Evolutionary conservation across 2,797 vertebrate species (phyloP).

Genomic region (Morelia viridis): DNA sequence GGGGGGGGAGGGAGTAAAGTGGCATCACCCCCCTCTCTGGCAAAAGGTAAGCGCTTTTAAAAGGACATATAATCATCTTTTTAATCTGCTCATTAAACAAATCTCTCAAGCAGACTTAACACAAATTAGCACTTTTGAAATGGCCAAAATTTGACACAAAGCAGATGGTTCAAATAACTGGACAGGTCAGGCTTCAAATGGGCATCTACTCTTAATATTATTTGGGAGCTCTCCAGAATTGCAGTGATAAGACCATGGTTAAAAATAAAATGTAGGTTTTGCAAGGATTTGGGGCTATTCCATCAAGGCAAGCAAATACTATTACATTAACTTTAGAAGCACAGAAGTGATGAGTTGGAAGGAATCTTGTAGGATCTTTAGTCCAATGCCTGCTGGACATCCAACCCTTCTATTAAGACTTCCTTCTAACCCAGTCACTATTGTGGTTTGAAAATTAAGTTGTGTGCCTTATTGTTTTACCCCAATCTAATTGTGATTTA

Average conservation of each 20-base stretch:
- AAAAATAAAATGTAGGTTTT: background rate
- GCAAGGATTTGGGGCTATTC: background rate
- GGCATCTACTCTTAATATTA: constrained; percentile 60
- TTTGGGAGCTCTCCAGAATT: background rate
- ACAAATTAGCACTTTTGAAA: constrained; percentile 77
- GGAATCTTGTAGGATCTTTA: background rate
- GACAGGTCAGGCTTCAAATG: constrained; percentile 63
- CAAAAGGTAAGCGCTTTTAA: constrained; percentile 61
- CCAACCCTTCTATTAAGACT: background rate
- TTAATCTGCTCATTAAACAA: constrained; percentile 83
- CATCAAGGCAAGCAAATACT: background rate
- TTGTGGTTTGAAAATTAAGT: background rate
- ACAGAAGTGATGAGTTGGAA: background rate
- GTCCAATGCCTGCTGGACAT: background rate
- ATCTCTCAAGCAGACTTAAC: constrained; percentile 80
- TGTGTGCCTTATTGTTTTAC: background rate
- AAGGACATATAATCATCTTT: constrained; percentile 73
- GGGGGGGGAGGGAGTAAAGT: constrained; percentile 39
- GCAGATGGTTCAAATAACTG: constrained; percentile 69
- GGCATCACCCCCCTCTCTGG: constrained; percentile 56
- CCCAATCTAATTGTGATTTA: background rate
- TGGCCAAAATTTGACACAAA: constrained; percentile 70
- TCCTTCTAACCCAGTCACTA: background rate
- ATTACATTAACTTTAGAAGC: background rate
- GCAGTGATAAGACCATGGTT: constrained; percentile 21